Percentiles rank a stretch among this genome's conserved stretches.
phyloP scores from a whole-genome alignment of 53 echinoderm and acorn worm genomes.

The Paracentrotus lividus region DNA sequence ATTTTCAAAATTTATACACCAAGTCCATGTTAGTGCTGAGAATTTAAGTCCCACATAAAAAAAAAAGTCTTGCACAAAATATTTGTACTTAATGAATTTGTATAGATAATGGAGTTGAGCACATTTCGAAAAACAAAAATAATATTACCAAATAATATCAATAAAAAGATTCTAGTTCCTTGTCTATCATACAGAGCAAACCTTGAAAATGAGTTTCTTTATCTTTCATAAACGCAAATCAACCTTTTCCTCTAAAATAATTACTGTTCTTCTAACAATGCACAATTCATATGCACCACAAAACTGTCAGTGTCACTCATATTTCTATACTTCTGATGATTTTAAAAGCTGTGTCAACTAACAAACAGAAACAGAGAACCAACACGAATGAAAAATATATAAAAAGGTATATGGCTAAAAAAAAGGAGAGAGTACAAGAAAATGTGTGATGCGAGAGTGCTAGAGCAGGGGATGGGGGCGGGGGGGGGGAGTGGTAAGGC shows the following conservation, averaged over 20 bases:
- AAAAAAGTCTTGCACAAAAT: too few species aligned
- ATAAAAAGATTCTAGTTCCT: too few species aligned
- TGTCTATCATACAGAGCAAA: too few species aligned
- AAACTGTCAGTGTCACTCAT: conserved; percentile 29
- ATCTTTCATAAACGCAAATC: not conserved
- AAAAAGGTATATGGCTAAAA: not conserved
- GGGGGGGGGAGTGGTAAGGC: not conserved
- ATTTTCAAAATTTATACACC: too few species aligned
- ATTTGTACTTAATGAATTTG: too few species aligned
- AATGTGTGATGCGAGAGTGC: not conserved
- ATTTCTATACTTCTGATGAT: not conserved
- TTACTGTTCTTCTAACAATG: conserved; percentile 21
- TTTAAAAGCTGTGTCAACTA: conserved; percentile 53
- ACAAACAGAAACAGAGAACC: not conserved
- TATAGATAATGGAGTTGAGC: too few species aligned
- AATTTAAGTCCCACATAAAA: too few species aligned
- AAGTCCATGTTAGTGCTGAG: too few species aligned
- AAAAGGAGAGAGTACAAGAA: not conserved
- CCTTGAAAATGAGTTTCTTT: too few species aligned
- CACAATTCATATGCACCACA: not conserved
- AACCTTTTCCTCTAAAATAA: not conserved
- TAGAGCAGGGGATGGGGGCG: not conserved
- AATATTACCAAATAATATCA: too few species aligned
- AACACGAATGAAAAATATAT: not conserved
- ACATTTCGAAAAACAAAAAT: too few species aligned